Evolutionary conservation across 1,140 invertebrate genomes (phyloP).

Genomic region (Bombus terrestris): DNA sequence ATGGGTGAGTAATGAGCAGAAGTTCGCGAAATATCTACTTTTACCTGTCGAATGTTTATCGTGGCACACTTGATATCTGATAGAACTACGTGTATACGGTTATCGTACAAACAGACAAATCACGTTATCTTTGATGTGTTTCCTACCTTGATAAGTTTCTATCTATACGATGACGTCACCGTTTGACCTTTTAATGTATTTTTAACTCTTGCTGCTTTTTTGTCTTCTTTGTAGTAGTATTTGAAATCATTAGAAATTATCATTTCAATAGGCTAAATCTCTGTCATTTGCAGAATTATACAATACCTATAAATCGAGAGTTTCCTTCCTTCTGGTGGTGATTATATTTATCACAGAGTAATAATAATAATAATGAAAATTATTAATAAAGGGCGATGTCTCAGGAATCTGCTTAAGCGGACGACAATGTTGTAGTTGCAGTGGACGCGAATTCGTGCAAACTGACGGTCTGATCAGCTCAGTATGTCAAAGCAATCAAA

Average conservation of each 20-base stretch:
- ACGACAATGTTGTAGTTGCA: background rate
- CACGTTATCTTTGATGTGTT: conserved; percentile 21
- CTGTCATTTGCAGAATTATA: no score
- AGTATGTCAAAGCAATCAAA: no score
- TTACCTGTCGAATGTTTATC: conserved; percentile 11
- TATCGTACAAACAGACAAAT: background rate
- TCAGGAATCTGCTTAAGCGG: no score
- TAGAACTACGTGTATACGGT: conserved; percentile 8
- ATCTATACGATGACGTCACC: background rate
- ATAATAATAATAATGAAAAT: background rate
- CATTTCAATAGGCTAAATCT: background rate
- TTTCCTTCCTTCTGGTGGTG: background rate
- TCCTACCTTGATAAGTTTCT: conserved; percentile 36
- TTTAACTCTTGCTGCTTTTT: background rate
- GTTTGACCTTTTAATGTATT: background rate
- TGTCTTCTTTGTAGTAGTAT: background rate
- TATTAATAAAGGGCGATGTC: background rate
- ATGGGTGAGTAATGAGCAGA: background rate
- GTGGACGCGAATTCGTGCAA: background rate
- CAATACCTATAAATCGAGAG: no score
- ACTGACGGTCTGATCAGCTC: no score
- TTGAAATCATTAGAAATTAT: conserved; percentile 3
- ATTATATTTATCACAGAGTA: background rate
- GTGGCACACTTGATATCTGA: conserved; percentile 14
- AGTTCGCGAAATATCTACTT: background rate